Conservation (phyloP, 2,888 invertebrate species). For the Ornithoptera priamus region DNA sequence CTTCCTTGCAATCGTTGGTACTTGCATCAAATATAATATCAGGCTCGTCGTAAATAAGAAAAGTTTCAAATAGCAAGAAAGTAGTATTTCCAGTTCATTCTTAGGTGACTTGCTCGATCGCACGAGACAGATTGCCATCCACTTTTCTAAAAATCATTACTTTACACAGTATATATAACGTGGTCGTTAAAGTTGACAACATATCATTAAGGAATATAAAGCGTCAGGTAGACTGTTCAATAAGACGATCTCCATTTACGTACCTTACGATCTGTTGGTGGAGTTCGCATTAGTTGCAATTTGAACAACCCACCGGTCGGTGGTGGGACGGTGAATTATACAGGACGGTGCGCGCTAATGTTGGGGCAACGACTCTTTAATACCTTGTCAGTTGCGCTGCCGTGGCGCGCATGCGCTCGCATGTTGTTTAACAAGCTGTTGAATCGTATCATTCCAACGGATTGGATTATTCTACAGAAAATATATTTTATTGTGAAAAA, state of each 20-base stretch:
- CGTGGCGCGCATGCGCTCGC: neutral
- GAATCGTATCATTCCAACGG: neutral
- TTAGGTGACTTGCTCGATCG: no score
- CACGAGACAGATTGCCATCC: no score
- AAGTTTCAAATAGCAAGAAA: no score
- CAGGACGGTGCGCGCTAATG: constrained; percentile 35
- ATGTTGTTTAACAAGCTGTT: constrained; percentile 2
- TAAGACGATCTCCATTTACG: constrained; percentile 19
- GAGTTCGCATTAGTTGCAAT: constrained; percentile 26
- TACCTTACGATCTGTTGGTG: neutral
- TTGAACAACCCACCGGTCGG: constrained; percentile 34
- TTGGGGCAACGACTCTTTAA: constrained; percentile 41
- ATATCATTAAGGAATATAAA: constrained; percentile 17
- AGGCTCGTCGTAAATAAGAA: no score
- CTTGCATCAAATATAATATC: no score
- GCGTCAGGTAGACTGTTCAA: constrained; percentile 11
- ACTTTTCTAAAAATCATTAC: no score
- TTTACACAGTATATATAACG: no score
- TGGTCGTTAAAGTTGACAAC: constrained; percentile 14
- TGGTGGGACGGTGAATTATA: constrained; percentile 40
- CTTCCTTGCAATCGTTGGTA: no score
- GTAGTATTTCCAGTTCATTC: no score
- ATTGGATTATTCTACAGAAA: no score
- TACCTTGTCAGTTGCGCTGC: constrained; percentile 24
- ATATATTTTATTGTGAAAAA: no score